phyloP scores from a whole-genome alignment of 1,140 invertebrate genomes.

The Pseudomyrmex concolor region DNA sequence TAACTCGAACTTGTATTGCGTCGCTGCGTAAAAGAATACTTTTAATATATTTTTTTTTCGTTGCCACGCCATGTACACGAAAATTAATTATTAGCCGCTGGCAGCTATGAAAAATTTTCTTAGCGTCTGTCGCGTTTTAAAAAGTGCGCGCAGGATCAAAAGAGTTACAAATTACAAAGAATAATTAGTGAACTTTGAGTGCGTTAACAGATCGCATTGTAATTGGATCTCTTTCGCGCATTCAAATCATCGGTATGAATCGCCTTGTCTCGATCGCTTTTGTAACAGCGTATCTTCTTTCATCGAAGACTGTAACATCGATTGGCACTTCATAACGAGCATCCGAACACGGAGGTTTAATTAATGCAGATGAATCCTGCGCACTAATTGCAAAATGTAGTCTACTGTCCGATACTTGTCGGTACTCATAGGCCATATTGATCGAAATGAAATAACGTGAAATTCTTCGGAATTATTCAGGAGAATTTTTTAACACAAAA shows the following conservation, averaged over 20 bases:
- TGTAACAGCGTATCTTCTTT: slow-evolving; percentile 1
- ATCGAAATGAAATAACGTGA: neutral
- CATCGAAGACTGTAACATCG: neutral
- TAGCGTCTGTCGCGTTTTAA: slow-evolving; percentile 32
- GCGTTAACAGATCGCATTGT: slow-evolving; percentile 53
- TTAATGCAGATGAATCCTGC: slow-evolving; percentile 2
- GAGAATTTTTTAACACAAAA: neutral
- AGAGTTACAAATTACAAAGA: slow-evolving; percentile 44
- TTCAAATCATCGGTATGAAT: slow-evolving; percentile 16
- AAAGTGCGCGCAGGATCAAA: slow-evolving; percentile 42
- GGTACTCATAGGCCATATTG: neutral
- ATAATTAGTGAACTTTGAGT: slow-evolving; percentile 52
- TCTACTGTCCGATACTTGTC: slow-evolving; percentile 9
- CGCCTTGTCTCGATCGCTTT: neutral
- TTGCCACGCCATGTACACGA: slow-evolving; percentile 32
- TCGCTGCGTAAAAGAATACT: slow-evolving; percentile 38
- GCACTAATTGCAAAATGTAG: neutral
- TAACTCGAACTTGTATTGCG: slow-evolving; percentile 29
- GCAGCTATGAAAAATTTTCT: slow-evolving; percentile 54
- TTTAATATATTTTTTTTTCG: slow-evolving; percentile 17
- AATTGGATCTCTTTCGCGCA: slow-evolving; percentile 36
- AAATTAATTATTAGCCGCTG: slow-evolving; percentile 59
- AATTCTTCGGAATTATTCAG: neutral
- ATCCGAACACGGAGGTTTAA: neutral
- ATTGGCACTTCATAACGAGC: slow-evolving; percentile 5